These are phyloP conservation scores for Albula goreensis DNA, from an alignment of 2,113 vertebrate species.

Conservation along the genomic window DNA sequence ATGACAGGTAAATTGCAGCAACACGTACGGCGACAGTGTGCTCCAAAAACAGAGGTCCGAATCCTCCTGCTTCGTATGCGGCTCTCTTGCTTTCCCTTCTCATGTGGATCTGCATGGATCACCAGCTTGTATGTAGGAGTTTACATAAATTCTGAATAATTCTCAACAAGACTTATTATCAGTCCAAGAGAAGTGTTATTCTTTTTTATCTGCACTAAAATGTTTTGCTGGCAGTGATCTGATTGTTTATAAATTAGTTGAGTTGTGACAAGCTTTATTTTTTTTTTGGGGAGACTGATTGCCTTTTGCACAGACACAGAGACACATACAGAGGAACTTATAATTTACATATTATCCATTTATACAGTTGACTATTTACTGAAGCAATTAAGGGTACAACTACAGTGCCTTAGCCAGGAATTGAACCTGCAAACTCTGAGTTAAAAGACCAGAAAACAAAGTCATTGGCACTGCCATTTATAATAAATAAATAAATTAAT, in stretches of 20 bases:
- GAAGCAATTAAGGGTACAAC: no score
- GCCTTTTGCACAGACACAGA: background rate
- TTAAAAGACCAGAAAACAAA: no score
- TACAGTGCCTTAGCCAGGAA: no score
- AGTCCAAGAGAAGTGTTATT: constrained; percentile 9
- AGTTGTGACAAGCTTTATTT: background rate
- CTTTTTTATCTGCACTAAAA: background rate
- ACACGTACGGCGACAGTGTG: background rate
- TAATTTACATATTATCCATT: no score
- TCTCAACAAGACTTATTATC: background rate
- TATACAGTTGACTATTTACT: no score
- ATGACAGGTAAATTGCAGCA: background rate
- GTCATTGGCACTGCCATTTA: no score
- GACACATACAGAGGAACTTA: no score
- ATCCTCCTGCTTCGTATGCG: background rate
- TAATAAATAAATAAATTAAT: no score
- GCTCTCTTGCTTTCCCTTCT: background rate
- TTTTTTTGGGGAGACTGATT: background rate
- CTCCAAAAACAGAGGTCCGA: background rate
- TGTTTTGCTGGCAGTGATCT: background rate
- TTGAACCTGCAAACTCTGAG: no score
- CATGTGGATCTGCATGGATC: background rate
- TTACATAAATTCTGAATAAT: constrained; percentile 6
- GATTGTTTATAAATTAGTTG: background rate
- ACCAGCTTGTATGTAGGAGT: constrained; percentile 27